Base-by-base conservation (phyloP, 2,797 vertebrate species). In the Eulemur rubriventer region DNA sequence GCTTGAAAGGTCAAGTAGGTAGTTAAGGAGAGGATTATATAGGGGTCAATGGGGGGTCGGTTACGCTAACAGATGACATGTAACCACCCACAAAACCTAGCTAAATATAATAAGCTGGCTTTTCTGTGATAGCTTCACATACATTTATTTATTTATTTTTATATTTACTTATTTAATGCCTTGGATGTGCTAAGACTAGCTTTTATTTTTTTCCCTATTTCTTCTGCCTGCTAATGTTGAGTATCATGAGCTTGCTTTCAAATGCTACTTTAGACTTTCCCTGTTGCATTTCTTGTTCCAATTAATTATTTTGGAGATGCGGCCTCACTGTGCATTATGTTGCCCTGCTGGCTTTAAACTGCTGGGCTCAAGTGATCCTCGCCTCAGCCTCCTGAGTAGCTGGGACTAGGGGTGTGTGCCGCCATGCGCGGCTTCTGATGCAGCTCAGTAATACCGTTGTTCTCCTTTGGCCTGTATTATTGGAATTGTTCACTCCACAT, bases 201-300 rank as follows among this genome's bases (percentile, higher is more conserved):
- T 82, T 43, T 94, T 59, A 43, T 52, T n/a, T 59, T 20, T 83
- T 33, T 26, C 46, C 20, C 30, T 93, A 5, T 94, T 95, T 89
- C 52, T 75, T 90, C 63, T 85, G 33, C 59, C 55, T 93, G 30
- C 33, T 83, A 83, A 57, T 76, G 59, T 91, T 92, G n/a, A 95
- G 35, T n/a, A 95, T 10, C 26, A 76, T 70, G 50, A 96, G 59
- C 38, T 93, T 78, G 52, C 48, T 72, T 95, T 80, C 57, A 92
- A 41, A 84, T 80, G n/a, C 11, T 89, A 17, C 75, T 93, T 91
- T 82, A 63, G 33, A 82, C 7, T 82, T 26, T 89, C 33, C 18
- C 18, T 85, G 16, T 65, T 59, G 43, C 79, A 73, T 87, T 93
- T 63, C 61, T 63, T 63, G 30, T 63, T 61, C 28, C 33, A 63